Conservation (phyloP, 1,140 invertebrate genomes). For the Drosophila simulans region DNA sequence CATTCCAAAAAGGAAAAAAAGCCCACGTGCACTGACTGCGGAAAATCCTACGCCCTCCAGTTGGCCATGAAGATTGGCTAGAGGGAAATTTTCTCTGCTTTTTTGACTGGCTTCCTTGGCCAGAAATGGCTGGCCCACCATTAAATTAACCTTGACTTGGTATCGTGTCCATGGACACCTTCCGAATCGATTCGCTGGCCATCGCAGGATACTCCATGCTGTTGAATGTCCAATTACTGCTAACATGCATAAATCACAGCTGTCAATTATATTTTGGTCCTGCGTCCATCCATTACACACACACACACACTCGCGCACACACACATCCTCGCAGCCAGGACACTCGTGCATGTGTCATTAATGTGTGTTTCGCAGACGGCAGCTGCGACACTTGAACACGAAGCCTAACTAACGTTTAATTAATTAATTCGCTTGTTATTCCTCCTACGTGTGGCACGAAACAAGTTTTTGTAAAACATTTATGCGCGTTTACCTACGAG, state of each 20-base stretch:
- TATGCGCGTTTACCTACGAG: constrained; percentile 43
- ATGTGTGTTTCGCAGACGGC: constrained; percentile 67
- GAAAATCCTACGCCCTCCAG: constrained; percentile 22
- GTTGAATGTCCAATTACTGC: constrained; percentile 50
- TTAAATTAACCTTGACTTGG: constrained; percentile 44
- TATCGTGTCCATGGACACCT: constrained; percentile 25
- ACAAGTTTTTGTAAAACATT: constrained; percentile 52
- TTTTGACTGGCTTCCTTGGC: constrained; percentile 4
- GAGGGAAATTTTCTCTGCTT: constrained; percentile 7
- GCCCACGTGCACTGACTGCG: constrained; percentile 25
- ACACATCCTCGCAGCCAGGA: neutral
- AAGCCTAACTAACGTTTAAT: constrained; percentile 63
- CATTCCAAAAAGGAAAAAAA: neutral
- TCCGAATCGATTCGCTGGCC: constrained; percentile 21
- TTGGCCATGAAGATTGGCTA: constrained; percentile 27
- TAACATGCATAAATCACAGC: constrained; percentile 67
- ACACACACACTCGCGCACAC: neutral
- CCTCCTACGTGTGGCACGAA: constrained; percentile 48
- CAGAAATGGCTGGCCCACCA: constrained; percentile 21
- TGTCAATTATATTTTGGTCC: constrained; percentile 59
- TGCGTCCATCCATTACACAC: constrained; percentile 19
- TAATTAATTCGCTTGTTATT: constrained; percentile 78
- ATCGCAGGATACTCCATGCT: constrained; percentile 34
- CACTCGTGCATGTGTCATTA: constrained; percentile 47
- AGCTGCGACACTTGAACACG: constrained; percentile 67